Conservation (phyloP, 2,113 vertebrate species). For the Rhinoptilus africanus region DNA sequence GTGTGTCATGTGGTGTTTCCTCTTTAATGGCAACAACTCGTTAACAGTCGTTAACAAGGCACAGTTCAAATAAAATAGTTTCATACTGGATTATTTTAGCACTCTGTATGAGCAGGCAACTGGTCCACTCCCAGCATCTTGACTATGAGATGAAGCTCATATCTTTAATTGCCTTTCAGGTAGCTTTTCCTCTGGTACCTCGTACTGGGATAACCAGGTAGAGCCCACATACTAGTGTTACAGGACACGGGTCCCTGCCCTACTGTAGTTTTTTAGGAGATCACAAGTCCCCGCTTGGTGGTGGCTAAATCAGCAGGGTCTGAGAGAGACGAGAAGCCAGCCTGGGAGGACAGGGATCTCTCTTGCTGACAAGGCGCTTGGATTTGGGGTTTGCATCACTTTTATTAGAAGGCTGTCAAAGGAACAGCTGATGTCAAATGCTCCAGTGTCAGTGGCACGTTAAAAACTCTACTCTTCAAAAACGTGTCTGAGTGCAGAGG, state of each 20-base stretch:
- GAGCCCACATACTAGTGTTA: no score
- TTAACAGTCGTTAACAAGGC: not conserved
- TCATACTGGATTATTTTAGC: not conserved
- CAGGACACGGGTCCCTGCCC: not conserved
- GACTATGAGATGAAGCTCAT: not conserved
- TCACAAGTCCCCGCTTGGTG: not conserved
- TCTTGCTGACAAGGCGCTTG: rapidly evolving
- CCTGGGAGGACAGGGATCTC: no score
- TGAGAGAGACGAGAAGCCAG: not conserved
- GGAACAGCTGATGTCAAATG: not conserved
- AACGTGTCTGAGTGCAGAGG: rapidly evolving
- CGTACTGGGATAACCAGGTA: rapidly evolving
- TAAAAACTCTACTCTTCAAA: not conserved
- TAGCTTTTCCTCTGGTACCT: not conserved
- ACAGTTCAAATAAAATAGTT: not conserved
- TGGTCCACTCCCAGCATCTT: not conserved
- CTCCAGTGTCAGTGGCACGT: not conserved
- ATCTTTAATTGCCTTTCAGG: not conserved
- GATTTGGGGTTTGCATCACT: not conserved
- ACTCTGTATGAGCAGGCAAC: not conserved
- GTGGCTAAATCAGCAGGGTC: not conserved
- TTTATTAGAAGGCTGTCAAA: not conserved
- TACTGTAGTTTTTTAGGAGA: not conserved
- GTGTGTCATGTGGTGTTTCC: not conserved
- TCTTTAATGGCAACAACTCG: not conserved